phyloP scores from a whole-genome alignment of 2,888 invertebrate species.

The Dynastes hyllus region DNA sequence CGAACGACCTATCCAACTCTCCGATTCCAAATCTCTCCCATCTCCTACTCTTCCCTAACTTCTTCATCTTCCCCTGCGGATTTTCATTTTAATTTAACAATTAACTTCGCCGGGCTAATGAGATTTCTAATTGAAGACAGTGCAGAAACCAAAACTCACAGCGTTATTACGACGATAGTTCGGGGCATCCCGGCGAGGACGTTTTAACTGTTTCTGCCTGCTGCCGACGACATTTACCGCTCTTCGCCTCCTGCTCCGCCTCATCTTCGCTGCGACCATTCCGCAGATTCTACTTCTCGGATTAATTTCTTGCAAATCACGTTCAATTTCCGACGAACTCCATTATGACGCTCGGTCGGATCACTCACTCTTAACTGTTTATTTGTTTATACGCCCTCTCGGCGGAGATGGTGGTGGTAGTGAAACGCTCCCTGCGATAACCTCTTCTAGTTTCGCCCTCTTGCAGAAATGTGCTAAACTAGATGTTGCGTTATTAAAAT shows the following conservation, averaged over 20 bases:
- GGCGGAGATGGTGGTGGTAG: not conserved
- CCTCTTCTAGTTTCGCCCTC: not conserved
- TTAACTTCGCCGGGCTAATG: conserved; percentile 19
- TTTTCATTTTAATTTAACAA: conserved; percentile 27
- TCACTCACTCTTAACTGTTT: conserved; percentile 20
- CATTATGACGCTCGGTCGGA: conserved; percentile 31
- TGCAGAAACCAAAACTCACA: conserved; percentile 14
- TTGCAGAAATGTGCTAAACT: not conserved
- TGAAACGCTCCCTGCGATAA: not conserved
- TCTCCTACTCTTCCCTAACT: not conserved
- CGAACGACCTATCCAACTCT: too few species aligned
- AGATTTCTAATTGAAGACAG: conserved; percentile 39
- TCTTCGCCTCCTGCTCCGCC: too few species aligned
- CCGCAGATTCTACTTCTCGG: conserved; percentile 7
- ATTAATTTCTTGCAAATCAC: conserved; percentile 39
- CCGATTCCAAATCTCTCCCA: not conserved
- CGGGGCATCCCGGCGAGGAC: not conserved
- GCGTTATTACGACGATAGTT: conserved; percentile 24
- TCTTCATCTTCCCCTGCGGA: not conserved
- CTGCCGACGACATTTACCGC: conserved; percentile 13
- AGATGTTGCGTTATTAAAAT: conserved; percentile 16
- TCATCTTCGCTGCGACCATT: not conserved
- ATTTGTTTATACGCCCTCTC: conserved; percentile 19
- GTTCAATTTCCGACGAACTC: conserved; percentile 40
- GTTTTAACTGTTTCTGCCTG: not conserved